Evolutionary conservation across 2,888 invertebrate species (phyloP), one percentile per base, ranked within the genome.

Genomic region (Iselma pallidipennis): DNA sequence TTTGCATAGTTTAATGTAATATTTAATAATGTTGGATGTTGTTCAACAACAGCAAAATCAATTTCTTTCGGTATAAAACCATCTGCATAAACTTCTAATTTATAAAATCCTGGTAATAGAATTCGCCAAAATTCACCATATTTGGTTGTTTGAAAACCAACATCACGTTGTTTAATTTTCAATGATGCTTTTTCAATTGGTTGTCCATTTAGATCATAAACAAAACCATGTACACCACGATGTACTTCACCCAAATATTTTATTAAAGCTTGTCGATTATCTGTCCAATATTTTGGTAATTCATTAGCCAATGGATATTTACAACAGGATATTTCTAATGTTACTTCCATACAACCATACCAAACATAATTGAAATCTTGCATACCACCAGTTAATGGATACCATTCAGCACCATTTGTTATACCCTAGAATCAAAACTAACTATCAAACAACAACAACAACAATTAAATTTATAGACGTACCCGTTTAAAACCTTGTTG

Each of bases 121-220:
- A 97, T 89, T 75, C 95, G 88, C 96, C 95, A 97, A 83, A 92
- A 97, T 81, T 97, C 96, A n/a, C 96, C 96, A 78, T 92, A 90
- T 78, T 91, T 90, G 7, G 94, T 94, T 55, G 92, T 91, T 79
- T 90, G 91, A 80, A 95, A 94, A 54, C 89, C 88, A 70, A 95
- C 91, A 76, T 95, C 92, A 53, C 95, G 87, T 0, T 90, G 89
- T 78, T 91, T 90, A 37, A 96, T 88, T 76, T 90, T 90, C 63
- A 95, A 82, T 6, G 89, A 86, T 9, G 92, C 94, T 55, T 90
- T 89, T 73, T 92, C 91, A 55, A 95, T 86, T 0, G 94, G 91
- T 78, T 88, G 87, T 55, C 91, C 92, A 74, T 87, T 87, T 69
- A 89, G 87, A 79, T 93, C 92, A 78, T 88, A 85, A 37, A 96